A percentile compares a stretch with the other conserved stretches of the same genome.
phyloP scores from a whole-genome alignment of 2,888 invertebrate species.

The Acrobeloides nanus region DNA sequence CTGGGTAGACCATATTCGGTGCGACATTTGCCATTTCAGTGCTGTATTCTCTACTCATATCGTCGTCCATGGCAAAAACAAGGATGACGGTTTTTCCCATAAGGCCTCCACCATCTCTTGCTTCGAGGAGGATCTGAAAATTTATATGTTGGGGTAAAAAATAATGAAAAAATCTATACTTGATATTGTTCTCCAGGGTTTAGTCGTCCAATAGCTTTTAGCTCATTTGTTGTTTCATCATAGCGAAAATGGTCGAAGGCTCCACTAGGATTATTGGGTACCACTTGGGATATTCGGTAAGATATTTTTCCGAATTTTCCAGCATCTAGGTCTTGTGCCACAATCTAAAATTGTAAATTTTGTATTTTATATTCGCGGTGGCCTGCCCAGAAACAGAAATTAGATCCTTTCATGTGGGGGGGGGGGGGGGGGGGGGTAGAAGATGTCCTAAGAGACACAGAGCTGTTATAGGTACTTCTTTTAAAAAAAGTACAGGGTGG shows the following conservation, averaged over 20 bases:
- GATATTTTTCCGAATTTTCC: slow-evolving; percentile 35
- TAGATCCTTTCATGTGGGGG: too few relatives aligned
- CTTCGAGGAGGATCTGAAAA: slow-evolving; percentile 18
- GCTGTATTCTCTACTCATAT: too few relatives aligned
- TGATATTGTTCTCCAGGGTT: slow-evolving; percentile 43
- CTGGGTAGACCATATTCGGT: too few relatives aligned
- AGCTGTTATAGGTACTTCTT: too few relatives aligned
- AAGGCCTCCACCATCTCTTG: slow-evolving; percentile 28
- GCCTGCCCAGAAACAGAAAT: too few relatives aligned
- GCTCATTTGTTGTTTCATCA: slow-evolving; percentile 33
- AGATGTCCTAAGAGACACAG: too few relatives aligned
- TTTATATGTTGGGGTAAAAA: too few relatives aligned
- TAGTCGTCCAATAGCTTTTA: slow-evolving; percentile 39
- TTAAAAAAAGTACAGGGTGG: too few relatives aligned
- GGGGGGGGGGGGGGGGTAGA: too few relatives aligned
- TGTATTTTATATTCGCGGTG: too few relatives aligned
- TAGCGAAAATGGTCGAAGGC: slow-evolving; percentile 44
- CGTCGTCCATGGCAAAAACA: slow-evolving; percentile 23
- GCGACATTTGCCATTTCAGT: too few relatives aligned
- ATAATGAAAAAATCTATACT: slow-evolving; percentile 14
- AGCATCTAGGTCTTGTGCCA: slow-evolving; percentile 42
- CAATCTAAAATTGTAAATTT: slow-evolving; percentile 20
- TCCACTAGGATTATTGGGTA: too few relatives aligned
- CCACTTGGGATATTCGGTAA: slow-evolving; percentile 42
- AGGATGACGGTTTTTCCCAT: slow-evolving; percentile 24